Evolutionary conservation across 1,140 invertebrate genomes (phyloP).

Genomic region (Drosophila lini): DNA sequence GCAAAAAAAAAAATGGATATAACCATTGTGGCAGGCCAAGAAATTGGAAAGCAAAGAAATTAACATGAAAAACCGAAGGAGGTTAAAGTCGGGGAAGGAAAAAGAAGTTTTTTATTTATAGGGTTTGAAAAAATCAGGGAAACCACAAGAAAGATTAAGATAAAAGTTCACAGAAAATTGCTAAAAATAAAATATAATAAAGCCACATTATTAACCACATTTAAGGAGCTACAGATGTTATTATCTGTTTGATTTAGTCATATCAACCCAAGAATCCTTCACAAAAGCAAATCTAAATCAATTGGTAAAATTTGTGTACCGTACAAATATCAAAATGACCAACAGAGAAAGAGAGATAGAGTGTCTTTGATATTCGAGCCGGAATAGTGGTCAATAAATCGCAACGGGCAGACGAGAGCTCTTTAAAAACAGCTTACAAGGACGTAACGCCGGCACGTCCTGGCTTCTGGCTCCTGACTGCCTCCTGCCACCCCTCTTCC

Average conservation of each 20-base stretch:
- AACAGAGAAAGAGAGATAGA: background rate
- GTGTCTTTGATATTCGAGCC: conserved; percentile 4
- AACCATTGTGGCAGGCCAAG: conserved; percentile 10
- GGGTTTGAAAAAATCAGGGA: background rate
- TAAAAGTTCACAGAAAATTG: background rate
- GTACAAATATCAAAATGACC: background rate
- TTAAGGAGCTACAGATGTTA: background rate
- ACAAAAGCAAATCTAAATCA: background rate
- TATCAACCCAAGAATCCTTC: background rate
- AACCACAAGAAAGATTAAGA: background rate
- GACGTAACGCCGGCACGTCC: conserved; percentile 5
- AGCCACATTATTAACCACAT: background rate
- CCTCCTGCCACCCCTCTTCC: background rate
- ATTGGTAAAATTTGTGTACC: background rate
- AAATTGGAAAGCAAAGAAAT: conserved; percentile 10
- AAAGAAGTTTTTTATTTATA: background rate
- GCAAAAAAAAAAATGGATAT: background rate
- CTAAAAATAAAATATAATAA: background rate
- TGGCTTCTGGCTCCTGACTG: conserved; percentile 3
- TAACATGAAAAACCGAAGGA: background rate
- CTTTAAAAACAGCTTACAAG: conserved; percentile 17
- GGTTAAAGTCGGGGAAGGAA: background rate
- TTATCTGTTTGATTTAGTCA: background rate
- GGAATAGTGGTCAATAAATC: conserved; percentile 18
- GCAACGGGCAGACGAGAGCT: conserved; percentile 10